A percentile compares a stretch with the other conserved stretches of the same genome.
These are phyloP conservation scores for Heliocidaris erythrogramma DNA, from an alignment of 35 echinoderm and acorn worm species.

Conservation along the genomic window DNA sequence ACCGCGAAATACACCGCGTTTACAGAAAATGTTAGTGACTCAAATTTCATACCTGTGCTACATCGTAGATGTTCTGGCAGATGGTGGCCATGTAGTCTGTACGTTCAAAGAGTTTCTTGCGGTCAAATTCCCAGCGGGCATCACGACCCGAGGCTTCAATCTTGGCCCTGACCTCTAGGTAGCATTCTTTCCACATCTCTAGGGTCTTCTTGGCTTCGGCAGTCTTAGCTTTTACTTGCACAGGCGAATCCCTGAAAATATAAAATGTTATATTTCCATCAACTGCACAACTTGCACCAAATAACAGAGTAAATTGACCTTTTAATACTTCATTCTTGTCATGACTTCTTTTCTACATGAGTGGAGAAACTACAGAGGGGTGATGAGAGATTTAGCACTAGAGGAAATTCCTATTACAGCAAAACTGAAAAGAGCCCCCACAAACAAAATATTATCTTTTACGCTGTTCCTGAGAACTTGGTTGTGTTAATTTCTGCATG, in stretches of 20 bases:
- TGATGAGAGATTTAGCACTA: too few relatives aligned
- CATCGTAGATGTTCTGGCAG: conserved; percentile 96
- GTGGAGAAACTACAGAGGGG: too few relatives aligned
- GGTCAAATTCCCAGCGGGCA: conserved; percentile 99
- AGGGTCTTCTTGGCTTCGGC: conserved; percentile 93
- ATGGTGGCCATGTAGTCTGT: conserved; percentile 99
- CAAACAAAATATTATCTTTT: too few relatives aligned
- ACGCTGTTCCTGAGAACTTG: too few relatives aligned
- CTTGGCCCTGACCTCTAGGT: conserved; percentile 97
- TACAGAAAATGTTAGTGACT: background rate
- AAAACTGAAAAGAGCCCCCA: too few relatives aligned
- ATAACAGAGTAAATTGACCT: too few relatives aligned
- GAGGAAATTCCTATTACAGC: too few relatives aligned
- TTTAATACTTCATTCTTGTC: too few relatives aligned
- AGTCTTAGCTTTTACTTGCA: conserved; percentile 93
- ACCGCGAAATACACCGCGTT: too few relatives aligned
- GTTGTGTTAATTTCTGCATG: too few relatives aligned
- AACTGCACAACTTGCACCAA: too few relatives aligned
- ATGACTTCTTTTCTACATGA: too few relatives aligned
- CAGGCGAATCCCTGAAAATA: conserved; percentile 78
- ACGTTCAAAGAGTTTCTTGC: conserved; percentile 95
- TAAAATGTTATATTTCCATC: background rate
- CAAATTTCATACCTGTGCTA: conserved; percentile 77
- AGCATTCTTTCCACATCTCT: conserved; percentile 96
- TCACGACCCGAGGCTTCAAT: conserved; percentile 97